phyloP scores from a whole-genome alignment of 2,888 invertebrate genomes.

The Hyppa rectilinea region DNA sequence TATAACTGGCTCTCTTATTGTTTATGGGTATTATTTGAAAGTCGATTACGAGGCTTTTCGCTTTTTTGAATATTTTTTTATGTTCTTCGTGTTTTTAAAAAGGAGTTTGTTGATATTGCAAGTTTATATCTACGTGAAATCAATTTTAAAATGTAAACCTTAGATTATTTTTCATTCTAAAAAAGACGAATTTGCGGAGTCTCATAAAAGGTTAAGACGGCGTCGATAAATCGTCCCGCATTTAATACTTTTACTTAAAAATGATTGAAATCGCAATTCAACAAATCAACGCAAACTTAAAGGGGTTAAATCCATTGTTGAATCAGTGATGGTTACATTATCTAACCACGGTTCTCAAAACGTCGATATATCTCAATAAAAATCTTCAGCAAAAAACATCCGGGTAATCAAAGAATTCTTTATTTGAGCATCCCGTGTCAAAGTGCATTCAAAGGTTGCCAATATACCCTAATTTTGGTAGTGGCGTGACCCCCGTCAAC shows the following conservation, averaged over 20 bases:
- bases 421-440: conserved; percentile 86
- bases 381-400: conserved; percentile 81
- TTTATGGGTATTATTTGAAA: background rate
- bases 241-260: conserved; percentile 34
- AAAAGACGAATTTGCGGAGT: background rate
- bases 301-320: conserved; percentile 80
- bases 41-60: background rate
- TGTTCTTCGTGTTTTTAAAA: background rate
- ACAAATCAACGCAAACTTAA: conserved; percentile 81
- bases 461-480: conserved; percentile 89
- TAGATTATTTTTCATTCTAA: background rate
- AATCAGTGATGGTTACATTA: conserved; percentile 80
- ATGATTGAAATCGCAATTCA: conserved; percentile 77
- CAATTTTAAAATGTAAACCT: background rate
- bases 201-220: background rate
- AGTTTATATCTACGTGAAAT: background rate
- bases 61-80: background rate
- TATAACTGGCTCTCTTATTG: background rate
- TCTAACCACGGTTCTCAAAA: conserved; percentile 85
- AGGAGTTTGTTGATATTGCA: background rate
- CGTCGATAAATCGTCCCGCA: conserved; percentile 17
- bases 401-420: conserved; percentile 85
- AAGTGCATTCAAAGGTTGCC: conserved; percentile 89
- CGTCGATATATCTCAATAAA: conserved; percentile 87
- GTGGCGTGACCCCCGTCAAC: conserved; percentile 90